These are phyloP conservation scores for Euphydryas editha DNA, from an alignment of 2,888 invertebrate species.

Conservation along the genomic window DNA sequence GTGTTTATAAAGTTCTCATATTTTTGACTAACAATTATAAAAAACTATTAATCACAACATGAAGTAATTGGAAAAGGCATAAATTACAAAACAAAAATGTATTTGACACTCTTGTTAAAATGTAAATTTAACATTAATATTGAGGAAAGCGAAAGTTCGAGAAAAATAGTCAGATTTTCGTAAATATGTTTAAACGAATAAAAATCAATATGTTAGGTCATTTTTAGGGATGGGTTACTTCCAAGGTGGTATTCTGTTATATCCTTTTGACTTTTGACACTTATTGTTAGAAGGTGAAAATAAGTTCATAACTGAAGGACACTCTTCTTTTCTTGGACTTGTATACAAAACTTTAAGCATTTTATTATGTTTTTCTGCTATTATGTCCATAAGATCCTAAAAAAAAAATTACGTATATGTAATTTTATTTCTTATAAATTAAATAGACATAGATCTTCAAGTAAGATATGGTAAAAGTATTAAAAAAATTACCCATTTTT, in stretches of 20 bases:
- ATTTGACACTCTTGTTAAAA: no score
- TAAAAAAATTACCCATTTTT: no score
- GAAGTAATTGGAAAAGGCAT: no score
- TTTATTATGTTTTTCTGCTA: conserved; percentile 55
- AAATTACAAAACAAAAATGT: background rate
- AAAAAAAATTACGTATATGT: conserved; percentile 44
- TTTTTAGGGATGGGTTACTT: conserved; percentile 20
- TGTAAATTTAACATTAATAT: no score
- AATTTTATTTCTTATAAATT: no score
- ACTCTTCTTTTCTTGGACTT: conserved; percentile 49
- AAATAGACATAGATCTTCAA: no score
- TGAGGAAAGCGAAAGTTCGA: no score
- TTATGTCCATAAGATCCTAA: conserved; percentile 63
- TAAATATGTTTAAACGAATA: no score
- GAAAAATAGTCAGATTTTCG: no score
- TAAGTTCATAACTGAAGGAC: conserved; percentile 50
- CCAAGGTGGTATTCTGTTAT: conserved; percentile 32
- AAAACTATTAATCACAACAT: no score
- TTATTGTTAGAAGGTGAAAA: conserved; percentile 24
- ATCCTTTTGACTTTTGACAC: background rate
- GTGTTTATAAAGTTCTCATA: background rate
- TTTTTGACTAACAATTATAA: background rate
- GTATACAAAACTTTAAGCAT: conserved; percentile 53
- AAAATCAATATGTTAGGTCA: no score
- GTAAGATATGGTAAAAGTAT: no score